These are phyloP conservation scores for Pangasius larnaudii DNA, from an alignment of 2,797 vertebrate species.

Conservation along the genomic window DNA sequence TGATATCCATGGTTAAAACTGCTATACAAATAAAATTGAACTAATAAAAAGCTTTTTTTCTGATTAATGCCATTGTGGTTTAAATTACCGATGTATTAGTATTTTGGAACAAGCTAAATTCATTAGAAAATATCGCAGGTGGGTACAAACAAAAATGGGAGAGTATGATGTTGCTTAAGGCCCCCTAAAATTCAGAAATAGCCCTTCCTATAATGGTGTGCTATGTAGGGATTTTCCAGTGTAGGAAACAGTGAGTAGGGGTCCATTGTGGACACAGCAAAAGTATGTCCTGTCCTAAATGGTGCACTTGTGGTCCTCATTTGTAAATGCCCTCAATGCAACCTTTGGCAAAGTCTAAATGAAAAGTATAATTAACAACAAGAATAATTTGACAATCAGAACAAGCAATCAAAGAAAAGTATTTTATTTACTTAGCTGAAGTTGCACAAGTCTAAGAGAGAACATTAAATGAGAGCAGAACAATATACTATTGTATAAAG, in stretches of 20 bases:
- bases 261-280: not conserved
- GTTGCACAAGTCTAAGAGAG: slow-evolving; percentile 66
- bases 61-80: not conserved
- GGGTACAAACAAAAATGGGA: not conserved
- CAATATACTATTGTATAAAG: slow-evolving; percentile 71
- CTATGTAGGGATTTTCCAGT: not conserved
- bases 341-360: not conserved
- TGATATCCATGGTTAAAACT: too few relatives aligned
- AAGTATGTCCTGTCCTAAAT: not conserved
- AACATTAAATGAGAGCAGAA: slow-evolving; percentile 70
- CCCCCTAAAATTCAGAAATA: not conserved
- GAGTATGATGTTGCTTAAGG: not conserved
- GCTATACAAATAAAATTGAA: too few relatives aligned
- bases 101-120: not conserved
- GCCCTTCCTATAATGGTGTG: not conserved
- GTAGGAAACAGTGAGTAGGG: not conserved
- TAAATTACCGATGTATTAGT: not conserved
- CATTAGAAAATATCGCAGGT: not conserved
- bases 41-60: not conserved
- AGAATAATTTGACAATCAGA: not conserved
- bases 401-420: slow-evolving; percentile 68
- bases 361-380: not conserved
- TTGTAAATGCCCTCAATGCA: not conserved
- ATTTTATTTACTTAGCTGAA: slow-evolving; percentile 76
- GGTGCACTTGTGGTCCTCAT: not conserved